Percentiles rank a stretch among this genome's conserved stretches.
phyloP scores from a whole-genome alignment of 2,888 invertebrate species.

The Mesorhabditis sp. region DNA sequence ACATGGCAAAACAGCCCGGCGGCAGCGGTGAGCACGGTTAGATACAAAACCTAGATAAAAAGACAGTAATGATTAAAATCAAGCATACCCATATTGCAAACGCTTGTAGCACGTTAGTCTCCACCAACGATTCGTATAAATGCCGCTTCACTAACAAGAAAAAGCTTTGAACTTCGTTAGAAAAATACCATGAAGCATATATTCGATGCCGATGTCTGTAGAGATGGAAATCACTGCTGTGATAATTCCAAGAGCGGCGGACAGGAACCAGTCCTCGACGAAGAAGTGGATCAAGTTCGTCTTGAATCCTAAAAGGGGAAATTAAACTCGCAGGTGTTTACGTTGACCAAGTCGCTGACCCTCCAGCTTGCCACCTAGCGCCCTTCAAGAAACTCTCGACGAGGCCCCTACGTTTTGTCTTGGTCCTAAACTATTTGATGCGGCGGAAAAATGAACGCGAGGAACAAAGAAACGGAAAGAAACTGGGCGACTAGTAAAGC shows the following conservation, averaged over 20 bases:
- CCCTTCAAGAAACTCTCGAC: too few relatives aligned
- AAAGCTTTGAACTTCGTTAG: background rate
- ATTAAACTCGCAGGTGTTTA: too few relatives aligned
- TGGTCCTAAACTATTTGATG: too few relatives aligned
- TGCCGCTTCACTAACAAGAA: background rate
- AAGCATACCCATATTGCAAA: constrained; percentile 4
- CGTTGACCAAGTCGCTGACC: too few relatives aligned
- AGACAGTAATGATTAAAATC: background rate
- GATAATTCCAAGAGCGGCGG: background rate
- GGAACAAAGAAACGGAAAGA: too few relatives aligned
- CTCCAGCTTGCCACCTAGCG: too few relatives aligned
- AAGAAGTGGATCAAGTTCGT: constrained; percentile 3
- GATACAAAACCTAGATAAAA: background rate
- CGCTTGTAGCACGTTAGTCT: background rate
- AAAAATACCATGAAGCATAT: background rate
- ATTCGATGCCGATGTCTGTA: background rate
- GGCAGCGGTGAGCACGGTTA: background rate
- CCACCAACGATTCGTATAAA: background rate
- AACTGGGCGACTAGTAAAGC: too few relatives aligned
- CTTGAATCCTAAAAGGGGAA: background rate
- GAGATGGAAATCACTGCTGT: background rate
- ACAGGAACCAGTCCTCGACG: constrained; percentile 5
- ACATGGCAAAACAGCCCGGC: constrained; percentile 2
- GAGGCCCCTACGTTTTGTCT: too few relatives aligned
- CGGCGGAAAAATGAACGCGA: too few relatives aligned